These are phyloP conservation scores for Eupsilia transversa DNA, from an alignment of 2,888 invertebrate species.

Conservation along the genomic window DNA sequence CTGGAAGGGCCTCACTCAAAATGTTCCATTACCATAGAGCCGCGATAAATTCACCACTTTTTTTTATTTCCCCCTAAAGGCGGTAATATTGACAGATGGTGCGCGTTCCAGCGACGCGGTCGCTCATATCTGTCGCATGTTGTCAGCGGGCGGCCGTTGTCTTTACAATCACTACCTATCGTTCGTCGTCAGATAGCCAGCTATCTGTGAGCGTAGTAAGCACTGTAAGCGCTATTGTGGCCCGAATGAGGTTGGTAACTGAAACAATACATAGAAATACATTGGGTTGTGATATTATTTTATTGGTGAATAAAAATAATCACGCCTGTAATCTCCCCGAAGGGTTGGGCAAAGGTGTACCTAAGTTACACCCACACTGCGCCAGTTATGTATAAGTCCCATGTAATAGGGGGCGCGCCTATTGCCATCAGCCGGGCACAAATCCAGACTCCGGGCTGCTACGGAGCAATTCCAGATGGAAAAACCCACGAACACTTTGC, in stretches of 20 bases:
- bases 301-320: not conserved
- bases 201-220: slow-evolving; percentile 89
- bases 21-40: slow-evolving; percentile 20
- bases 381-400: not conserved
- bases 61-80: slow-evolving; percentile 9
- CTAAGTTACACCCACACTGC: not conserved
- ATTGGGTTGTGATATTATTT: not conserved
- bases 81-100: slow-evolving; percentile 62
- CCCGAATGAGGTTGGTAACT: slow-evolving; percentile 87
- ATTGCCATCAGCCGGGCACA: not conserved
- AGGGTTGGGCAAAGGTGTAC: not conserved
- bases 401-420: not conserved
- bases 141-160: slow-evolving; percentile 63
- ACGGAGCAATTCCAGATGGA: not conserved
- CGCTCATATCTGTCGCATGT: slow-evolving; percentile 51
- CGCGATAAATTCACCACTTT: slow-evolving; percentile 20
- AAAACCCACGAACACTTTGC: not conserved
- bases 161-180: slow-evolving; percentile 65
- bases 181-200: slow-evolving; percentile 53
- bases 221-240: slow-evolving; percentile 86
- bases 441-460: not conserved
- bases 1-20: not conserved
- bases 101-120: slow-evolving; percentile 56
- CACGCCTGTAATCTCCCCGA: not conserved
- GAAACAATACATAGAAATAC: slow-evolving; percentile 65